Conservation (phyloP, 37 sponge, comb jelly and placozoan genomes). For the Bolinopsis microptera region DNA sequence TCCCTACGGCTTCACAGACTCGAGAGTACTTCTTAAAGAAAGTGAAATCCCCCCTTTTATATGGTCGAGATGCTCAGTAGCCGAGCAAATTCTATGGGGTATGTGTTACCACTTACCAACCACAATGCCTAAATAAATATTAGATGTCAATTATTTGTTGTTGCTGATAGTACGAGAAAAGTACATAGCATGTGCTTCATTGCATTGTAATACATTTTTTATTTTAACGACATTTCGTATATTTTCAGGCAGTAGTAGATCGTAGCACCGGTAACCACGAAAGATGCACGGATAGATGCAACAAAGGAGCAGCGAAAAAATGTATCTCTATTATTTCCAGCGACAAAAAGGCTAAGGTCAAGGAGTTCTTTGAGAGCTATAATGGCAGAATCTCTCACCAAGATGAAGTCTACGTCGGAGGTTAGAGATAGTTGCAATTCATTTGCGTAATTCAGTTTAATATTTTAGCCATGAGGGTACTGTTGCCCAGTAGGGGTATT, state of each 20-base stretch:
- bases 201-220: neutral
- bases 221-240: neutral
- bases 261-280: neutral
- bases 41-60: neutral
- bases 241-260: neutral
- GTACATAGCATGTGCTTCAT: too few relatives aligned
- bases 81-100: neutral
- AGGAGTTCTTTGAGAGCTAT: neutral
- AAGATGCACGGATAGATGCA: neutral
- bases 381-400: neutral
- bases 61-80: neutral
- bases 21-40: neutral
- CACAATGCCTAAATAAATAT: too few relatives aligned
- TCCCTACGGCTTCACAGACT: neutral
- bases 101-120: too few relatives aligned
- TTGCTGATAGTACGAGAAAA: too few relatives aligned
- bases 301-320: neutral
- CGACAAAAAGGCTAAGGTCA: neutral
- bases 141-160: too few relatives aligned
- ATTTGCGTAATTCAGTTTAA: too few relatives aligned
- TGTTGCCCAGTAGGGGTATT: too few relatives aligned
- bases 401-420: neutral
- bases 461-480: too few relatives aligned
- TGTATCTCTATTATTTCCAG: neutral
- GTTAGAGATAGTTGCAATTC: too few relatives aligned